Evolutionary conservation across 1,140 invertebrate genomes (phyloP), one percentile per base, ranked within the genome.

Genomic region (Drosophila sechellia): DNA sequence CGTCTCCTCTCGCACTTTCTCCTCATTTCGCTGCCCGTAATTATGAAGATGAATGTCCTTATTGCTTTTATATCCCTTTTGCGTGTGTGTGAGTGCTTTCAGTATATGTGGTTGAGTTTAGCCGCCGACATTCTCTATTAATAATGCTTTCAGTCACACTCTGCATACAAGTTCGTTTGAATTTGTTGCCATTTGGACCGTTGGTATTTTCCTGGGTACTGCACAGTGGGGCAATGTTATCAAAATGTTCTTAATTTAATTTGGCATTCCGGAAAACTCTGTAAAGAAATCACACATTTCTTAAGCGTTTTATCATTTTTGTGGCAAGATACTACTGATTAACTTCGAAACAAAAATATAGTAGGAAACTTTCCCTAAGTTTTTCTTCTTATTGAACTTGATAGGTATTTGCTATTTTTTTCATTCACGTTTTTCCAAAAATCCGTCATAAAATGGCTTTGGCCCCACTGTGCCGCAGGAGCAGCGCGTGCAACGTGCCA

Each of bases 71-170:
- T 89, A 83, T 76, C 79, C 61, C 56, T 77, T 70, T 77, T 77
- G 71, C 54, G 46, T 86, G 75, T 49, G 20, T 63, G 53, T 50
- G 34, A 35, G 39, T 57, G 35, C 13, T 6, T 40, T 56, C 56
- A 43, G 50, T 59, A 48, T 65, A 55, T 53, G 37, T 49, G 48
- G 76, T 58, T 68, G 59, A 60, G 66, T 66, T 46, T 65, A 65
- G 65, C 63, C 83, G 81, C 78, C 74, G 57, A 87, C 83, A 71
- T 87, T 87, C 83, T 86, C 83, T 89, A 87, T 87, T 89, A 87
- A 87, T 87, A 87, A 87, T 87, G 83, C 84, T 72, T 79, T 89
- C 84, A 87, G 83, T 89, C 83, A 89, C 83, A 87, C 84, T 89
- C 83, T 87, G 79, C 83, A 89, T 87, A 86, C 75, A 89, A 60